These are phyloP conservation scores for Hyaena hyaena DNA, from an alignment of 2,113 vertebrate genomes.

Conservation along the genomic window DNA sequence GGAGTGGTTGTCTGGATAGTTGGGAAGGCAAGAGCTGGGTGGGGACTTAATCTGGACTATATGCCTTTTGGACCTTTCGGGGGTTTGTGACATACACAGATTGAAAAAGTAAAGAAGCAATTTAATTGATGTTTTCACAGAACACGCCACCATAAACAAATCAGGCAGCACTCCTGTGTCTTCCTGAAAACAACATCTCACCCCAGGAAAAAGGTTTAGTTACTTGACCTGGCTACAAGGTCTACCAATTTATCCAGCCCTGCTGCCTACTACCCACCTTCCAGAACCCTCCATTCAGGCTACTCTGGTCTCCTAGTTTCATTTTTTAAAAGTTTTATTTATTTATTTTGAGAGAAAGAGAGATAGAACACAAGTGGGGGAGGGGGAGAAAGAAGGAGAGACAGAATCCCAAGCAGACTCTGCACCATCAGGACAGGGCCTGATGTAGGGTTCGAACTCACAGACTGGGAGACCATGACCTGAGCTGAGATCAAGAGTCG, in stretches of 20 bases:
- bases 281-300: background rate
- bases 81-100: background rate
- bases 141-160: background rate
- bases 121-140: background rate
- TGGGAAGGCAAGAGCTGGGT: fast-evolving
- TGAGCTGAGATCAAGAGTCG: too few relatives aligned
- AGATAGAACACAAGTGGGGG: too few relatives aligned
- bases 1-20: background rate
- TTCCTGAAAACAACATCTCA: background rate
- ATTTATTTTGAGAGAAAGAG: too few relatives aligned
- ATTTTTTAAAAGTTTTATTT: too few relatives aligned
- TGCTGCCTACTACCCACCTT: background rate
- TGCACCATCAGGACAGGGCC: too few relatives aligned
- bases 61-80: background rate
- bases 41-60: background rate
- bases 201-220: background rate
- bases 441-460: too few relatives aligned
- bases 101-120: background rate
- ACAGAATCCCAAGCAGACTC: too few relatives aligned
- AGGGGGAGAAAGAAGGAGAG: too few relatives aligned
- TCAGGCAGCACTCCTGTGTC: background rate
- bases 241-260: background rate
- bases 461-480: too few relatives aligned
- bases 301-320: background rate
- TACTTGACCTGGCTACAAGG: background rate